Conservation (phyloP, 2,113 vertebrate genomes). For the Atherinomorus stipes region DNA sequence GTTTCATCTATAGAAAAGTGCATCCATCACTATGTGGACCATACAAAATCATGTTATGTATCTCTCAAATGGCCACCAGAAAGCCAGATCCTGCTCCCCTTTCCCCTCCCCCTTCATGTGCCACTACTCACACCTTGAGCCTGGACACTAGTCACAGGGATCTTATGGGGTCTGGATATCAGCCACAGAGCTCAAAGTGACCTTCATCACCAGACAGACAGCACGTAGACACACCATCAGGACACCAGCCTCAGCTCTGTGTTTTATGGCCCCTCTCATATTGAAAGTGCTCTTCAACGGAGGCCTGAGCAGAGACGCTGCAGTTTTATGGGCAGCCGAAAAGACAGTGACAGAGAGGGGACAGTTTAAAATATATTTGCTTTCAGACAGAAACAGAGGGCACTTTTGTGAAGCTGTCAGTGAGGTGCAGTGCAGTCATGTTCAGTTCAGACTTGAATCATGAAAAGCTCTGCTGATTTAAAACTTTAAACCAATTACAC, state of each 20-base stretch:
- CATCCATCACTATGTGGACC: neutral
- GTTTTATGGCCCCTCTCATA: conserved; percentile 64
- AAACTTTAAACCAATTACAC: conserved; percentile 53
- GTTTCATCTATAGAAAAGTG: conserved; percentile 22
- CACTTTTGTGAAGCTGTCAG: conserved; percentile 20
- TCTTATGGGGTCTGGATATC: conserved; percentile 44
- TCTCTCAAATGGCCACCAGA: conserved; percentile 15
- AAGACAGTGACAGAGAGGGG: conserved; percentile 22
- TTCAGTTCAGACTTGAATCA: conserved; percentile 53
- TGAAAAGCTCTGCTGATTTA: conserved; percentile 53
- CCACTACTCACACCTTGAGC: conserved; percentile 4
- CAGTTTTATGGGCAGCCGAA: conserved; percentile 16
- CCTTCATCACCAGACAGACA: conserved; percentile 60
- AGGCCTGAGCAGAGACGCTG: conserved; percentile 27
- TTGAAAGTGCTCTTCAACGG: conserved; percentile 43
- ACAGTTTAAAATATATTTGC: conserved; percentile 19
- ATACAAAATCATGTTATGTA: conserved; percentile 6
- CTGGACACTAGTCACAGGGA: conserved; percentile 34
- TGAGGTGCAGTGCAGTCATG: conserved; percentile 13
- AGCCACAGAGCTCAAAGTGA: conserved; percentile 67
- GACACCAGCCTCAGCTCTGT: conserved; percentile 25
- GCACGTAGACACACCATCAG: conserved; percentile 24
- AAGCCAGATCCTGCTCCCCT: conserved; percentile 2
- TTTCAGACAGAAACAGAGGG: conserved; percentile 4
- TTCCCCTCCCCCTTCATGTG: neutral